These are phyloP conservation scores for Drosophila parthenogenetica DNA, from an alignment of 2,888 invertebrate genomes.

Conservation along the genomic window DNA sequence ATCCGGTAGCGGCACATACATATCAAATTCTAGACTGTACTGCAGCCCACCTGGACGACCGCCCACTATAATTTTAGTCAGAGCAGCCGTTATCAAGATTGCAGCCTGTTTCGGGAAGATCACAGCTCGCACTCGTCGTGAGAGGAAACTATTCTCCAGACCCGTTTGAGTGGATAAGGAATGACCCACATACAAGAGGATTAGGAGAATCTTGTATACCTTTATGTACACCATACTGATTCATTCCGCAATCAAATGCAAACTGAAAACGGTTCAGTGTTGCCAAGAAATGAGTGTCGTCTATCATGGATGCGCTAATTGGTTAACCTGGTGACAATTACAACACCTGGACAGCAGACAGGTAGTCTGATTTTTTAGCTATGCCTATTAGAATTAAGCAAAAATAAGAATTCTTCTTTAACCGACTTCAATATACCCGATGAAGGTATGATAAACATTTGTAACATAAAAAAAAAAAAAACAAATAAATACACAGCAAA, in stretches of 20 bases:
- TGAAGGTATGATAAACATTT: too few species aligned
- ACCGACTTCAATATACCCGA: too few species aligned
- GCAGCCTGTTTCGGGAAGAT: slow-evolving; percentile 71
- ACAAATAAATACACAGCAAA: too few species aligned
- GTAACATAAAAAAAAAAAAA: too few species aligned
- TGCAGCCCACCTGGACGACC: slow-evolving; percentile 69
- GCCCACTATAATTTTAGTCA: slow-evolving; percentile 70
- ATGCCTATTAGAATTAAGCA: too few species aligned
- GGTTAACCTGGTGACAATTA: slow-evolving; percentile 22
- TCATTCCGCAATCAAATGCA: slow-evolving; percentile 7
- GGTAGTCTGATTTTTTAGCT: background rate
- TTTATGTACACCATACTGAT: slow-evolving; percentile 16
- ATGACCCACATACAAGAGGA: background rate
- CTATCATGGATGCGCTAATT: slow-evolving; percentile 45
- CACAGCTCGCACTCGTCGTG: slow-evolving; percentile 66
- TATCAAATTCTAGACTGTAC: slow-evolving; percentile 73
- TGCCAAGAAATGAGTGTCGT: slow-evolving; percentile 6
- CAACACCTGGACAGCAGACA: background rate
- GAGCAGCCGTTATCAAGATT: slow-evolving; percentile 64
- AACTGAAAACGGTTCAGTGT: slow-evolving; percentile 26
- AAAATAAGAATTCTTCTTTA: too few species aligned
- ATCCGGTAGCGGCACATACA: slow-evolving; percentile 76
- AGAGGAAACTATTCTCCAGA: slow-evolving; percentile 39
- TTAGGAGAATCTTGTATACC: background rate
- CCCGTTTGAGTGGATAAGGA: slow-evolving; percentile 17